Conservation (phyloP, 2,888 invertebrate genomes). For the Patella pellucida region DNA sequence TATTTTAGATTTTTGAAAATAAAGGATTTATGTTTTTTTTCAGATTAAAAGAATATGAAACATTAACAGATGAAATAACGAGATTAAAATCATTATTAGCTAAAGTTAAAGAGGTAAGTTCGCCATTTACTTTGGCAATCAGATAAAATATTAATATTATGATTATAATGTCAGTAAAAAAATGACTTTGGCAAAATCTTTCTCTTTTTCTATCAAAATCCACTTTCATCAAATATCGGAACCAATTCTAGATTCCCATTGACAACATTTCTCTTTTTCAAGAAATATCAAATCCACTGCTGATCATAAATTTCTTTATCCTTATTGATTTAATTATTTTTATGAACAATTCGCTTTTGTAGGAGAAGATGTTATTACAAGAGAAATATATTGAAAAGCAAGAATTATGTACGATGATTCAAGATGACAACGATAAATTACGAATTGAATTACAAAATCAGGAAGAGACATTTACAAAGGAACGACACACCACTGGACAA, state of each 20-base stretch:
- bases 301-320: too few species aligned
- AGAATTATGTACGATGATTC: slow-evolving; percentile 74
- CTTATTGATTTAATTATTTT: too few species aligned
- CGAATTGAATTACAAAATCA: slow-evolving; percentile 66
- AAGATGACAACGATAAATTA: slow-evolving; percentile 64
- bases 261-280: too few species aligned
- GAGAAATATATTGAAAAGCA: slow-evolving; percentile 77
- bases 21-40: neutral
- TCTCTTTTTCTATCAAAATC: too few species aligned
- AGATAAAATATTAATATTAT: too few species aligned
- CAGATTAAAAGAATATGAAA: slow-evolving; percentile 75
- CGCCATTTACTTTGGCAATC: too few species aligned
- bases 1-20: neutral
- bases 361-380: slow-evolving; percentile 75
- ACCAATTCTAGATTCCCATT: too few species aligned
- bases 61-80: slow-evolving; percentile 78
- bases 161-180: too few species aligned
- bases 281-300: too few species aligned
- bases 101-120: slow-evolving; percentile 72
- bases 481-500: slow-evolving; percentile 62
- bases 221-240: too few species aligned
- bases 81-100: slow-evolving; percentile 79
- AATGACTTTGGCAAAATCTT: too few species aligned
- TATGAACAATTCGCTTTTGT: slow-evolving; percentile 22
- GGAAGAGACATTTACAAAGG: slow-evolving; percentile 72